A percentile compares a stretch with the other conserved stretches of the same genome.
Evolutionary conservation across 2,888 invertebrate genomes (phyloP).

Genomic region (Myopa tessellatipennis): DNA sequence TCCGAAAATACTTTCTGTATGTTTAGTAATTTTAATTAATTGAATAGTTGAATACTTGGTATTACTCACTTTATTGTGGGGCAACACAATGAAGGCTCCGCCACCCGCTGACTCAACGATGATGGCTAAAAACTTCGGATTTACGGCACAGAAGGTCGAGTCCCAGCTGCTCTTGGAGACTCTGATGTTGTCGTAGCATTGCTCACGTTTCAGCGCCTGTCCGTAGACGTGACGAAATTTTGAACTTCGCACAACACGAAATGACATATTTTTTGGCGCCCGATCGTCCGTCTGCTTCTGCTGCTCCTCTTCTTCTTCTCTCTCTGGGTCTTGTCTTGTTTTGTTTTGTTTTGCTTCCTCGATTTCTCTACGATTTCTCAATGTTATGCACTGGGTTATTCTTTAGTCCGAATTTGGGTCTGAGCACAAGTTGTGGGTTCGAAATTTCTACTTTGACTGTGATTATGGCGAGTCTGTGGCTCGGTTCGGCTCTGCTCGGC

Average conservation of each 20-base stretch:
- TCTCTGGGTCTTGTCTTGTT: neutral
- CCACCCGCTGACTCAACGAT: conserved; percentile 97
- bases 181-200: conserved; percentile 96
- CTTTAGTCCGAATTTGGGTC: neutral
- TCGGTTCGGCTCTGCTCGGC: neutral
- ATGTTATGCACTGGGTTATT: neutral
- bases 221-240: conserved; percentile 96
- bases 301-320: neutral
- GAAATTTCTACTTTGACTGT: neutral
- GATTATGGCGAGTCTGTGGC: conserved; percentile 24
- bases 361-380: neutral
- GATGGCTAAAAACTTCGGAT: conserved; percentile 96
- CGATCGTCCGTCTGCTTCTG: conserved; percentile 32
- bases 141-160: conserved; percentile 97
- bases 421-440: neutral
- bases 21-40: neutral
- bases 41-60: neutral
- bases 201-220: conserved; percentile 91
- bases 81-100: conserved; percentile 94
- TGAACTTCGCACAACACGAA: conserved; percentile 95
- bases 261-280: conserved; percentile 79
- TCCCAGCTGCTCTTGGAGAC: conserved; percentile 99
- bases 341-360: neutral
- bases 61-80: conserved; percentile 84
- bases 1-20: too few relatives aligned